phyloP scores from a whole-genome alignment of 1,140 invertebrate genomes.

The Chelonus insularis region DNA sequence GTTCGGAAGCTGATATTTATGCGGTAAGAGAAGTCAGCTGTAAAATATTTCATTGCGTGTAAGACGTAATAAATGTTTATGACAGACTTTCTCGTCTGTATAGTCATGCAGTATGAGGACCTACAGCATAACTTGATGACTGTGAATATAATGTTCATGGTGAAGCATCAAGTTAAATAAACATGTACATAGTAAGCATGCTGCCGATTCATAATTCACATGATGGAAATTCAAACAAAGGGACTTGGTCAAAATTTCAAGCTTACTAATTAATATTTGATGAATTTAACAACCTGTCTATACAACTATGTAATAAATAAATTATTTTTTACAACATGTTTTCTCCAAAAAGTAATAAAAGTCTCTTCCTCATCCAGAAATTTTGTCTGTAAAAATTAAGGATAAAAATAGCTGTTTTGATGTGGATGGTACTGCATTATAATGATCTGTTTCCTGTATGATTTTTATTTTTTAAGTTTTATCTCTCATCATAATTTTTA shows the following conservation, averaged over 20 bases:
- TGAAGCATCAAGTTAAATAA: too few relatives aligned
- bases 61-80: constrained; percentile 41
- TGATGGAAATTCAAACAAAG: not conserved
- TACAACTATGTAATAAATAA: not conserved
- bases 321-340: too few relatives aligned
- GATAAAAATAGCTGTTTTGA: too few relatives aligned
- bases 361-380: too few relatives aligned
- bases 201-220: not conserved
- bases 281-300: too few relatives aligned
- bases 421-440: too few relatives aligned
- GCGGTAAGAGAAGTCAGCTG: constrained; percentile 24
- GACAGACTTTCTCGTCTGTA: constrained; percentile 24
- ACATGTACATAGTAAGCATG: too few relatives aligned
- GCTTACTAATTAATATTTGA: not conserved
- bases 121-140: constrained; percentile 5
- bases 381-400: too few relatives aligned
- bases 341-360: not conserved
- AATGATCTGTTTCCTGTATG: too few relatives aligned
- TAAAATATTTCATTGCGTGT: constrained; percentile 33
- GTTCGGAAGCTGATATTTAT: constrained; percentile 26
- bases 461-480: too few relatives aligned
- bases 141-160: too few relatives aligned
- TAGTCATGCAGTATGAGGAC: not conserved
- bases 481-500: too few relatives aligned
- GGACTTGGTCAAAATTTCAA: not conserved